Evolutionary conservation across 1,140 invertebrate species (phyloP).

Genomic region (silkworm (Bombyx mori)): DNA sequence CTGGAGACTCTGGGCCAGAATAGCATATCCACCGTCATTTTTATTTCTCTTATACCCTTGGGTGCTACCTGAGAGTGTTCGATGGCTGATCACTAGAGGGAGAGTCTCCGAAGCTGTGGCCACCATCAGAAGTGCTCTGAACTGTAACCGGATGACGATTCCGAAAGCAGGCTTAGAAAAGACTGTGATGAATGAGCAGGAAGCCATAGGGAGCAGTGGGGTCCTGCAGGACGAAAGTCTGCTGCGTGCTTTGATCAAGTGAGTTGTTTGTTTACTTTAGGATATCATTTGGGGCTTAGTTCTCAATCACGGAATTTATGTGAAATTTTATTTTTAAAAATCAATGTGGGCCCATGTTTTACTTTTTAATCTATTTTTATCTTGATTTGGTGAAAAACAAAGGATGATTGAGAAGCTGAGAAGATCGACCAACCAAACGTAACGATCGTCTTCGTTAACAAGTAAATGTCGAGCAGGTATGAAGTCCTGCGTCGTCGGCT

Average conservation of each 20-base stretch:
- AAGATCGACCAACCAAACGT: no score
- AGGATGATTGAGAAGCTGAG: no score
- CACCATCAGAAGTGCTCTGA: slow-evolving; percentile 75
- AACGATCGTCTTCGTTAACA: no score
- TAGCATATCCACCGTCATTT: slow-evolving; percentile 79
- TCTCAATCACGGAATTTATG: no score
- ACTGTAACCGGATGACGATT: slow-evolving; percentile 75
- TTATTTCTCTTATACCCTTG: slow-evolving; percentile 76
- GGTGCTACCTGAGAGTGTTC: slow-evolving; percentile 77
- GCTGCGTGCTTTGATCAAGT: slow-evolving; percentile 48
- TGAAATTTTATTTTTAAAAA: no score
- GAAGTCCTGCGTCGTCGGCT: slow-evolving; percentile 38
- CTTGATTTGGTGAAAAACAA: no score
- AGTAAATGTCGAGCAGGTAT: slow-evolving; percentile 27
- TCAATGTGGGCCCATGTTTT: no score
- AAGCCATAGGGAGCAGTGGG: slow-evolving; percentile 30
- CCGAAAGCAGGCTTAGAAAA: slow-evolving; percentile 72
- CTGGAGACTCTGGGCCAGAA: slow-evolving; percentile 79
- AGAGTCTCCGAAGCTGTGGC: slow-evolving; percentile 75
- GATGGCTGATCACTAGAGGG: slow-evolving; percentile 83
- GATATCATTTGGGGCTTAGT: no score
- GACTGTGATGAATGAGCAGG: slow-evolving; percentile 33
- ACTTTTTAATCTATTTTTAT: no score
- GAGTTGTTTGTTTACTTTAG: slow-evolving; percentile 13
- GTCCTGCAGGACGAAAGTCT: slow-evolving; percentile 34